Conservation (phyloP, 2,113 vertebrate genomes). For the Plectropomus leopardus region DNA sequence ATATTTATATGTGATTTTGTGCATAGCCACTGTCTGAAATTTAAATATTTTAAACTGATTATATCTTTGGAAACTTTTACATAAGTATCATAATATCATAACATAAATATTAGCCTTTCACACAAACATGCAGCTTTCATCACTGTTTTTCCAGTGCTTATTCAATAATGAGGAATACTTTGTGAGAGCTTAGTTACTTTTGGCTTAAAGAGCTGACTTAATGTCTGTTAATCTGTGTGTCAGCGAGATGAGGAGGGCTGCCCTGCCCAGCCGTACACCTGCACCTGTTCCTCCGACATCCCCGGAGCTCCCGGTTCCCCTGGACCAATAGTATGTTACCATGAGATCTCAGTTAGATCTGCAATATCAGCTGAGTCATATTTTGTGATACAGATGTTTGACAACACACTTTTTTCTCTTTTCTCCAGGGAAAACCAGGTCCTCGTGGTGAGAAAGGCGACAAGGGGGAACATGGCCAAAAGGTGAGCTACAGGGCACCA, state of each 20-base stretch:
- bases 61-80: too few species aligned
- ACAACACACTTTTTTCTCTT: not conserved
- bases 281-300: slow-evolving; percentile 86
- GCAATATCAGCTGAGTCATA: not conserved
- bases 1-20: too few species aligned
- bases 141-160: not conserved
- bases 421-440: slow-evolving; percentile 90
- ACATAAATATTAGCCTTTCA: not conserved
- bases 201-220: not conserved
- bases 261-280: slow-evolving; percentile 84
- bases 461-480: slow-evolving; percentile 89
- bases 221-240: slow-evolving; percentile 13
- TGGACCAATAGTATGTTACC: slow-evolving; percentile 87
- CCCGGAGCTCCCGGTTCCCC: slow-evolving; percentile 87
- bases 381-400: not conserved
- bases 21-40: too few species aligned
- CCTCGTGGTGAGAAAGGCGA: slow-evolving; percentile 90
- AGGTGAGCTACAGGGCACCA: too few species aligned
- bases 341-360: not conserved
- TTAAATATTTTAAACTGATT: too few species aligned
- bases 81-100: too few species aligned
- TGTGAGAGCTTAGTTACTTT: not conserved
- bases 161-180: not conserved
- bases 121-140: not conserved
- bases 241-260: slow-evolving; percentile 92